Evolutionary conservation across 2,797 vertebrate species (phyloP).

Genomic region (Gambusia yucatana): DNA sequence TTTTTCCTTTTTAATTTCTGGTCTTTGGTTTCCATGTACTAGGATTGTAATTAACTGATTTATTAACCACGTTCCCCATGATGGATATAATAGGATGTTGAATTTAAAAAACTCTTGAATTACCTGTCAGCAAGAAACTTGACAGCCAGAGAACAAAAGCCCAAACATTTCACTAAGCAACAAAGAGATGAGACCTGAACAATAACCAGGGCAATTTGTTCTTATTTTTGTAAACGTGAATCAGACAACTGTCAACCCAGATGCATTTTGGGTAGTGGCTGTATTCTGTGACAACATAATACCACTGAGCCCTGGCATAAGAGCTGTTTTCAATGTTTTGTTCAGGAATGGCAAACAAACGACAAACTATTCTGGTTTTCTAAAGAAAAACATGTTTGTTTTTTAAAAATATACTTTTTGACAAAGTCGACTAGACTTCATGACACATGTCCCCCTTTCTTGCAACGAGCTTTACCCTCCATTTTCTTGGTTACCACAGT

Average conservation of each 20-base stretch:
- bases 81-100: slow-evolving; percentile 34
- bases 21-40: slow-evolving; percentile 29
- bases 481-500: slow-evolving; percentile 4
- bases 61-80: slow-evolving; percentile 55
- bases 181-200: slow-evolving; percentile 28
- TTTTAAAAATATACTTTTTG: slow-evolving; percentile 2
- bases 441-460: slow-evolving; percentile 2
- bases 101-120: slow-evolving; percentile 38
- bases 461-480: neutral
- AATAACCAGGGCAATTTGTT: slow-evolving; percentile 20
- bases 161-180: slow-evolving; percentile 21
- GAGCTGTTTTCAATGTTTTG: slow-evolving; percentile 15
- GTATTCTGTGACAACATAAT: slow-evolving; percentile 18
- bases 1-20: neutral
- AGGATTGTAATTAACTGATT: slow-evolving; percentile 55
- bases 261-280: slow-evolving; percentile 7
- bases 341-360: neutral
- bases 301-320: neutral
- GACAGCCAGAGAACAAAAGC: slow-evolving; percentile 25
- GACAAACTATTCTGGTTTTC: neutral
- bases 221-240: slow-evolving; percentile 21
- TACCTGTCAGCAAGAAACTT: slow-evolving; percentile 32
- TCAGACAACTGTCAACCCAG: slow-evolving; percentile 28
- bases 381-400: neutral
- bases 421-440: slow-evolving; percentile 2